Evolutionary conservation across 2,113 vertebrate species (phyloP), one percentile per base, ranked within the genome.

Genomic region (Isichthys henryi): DNA sequence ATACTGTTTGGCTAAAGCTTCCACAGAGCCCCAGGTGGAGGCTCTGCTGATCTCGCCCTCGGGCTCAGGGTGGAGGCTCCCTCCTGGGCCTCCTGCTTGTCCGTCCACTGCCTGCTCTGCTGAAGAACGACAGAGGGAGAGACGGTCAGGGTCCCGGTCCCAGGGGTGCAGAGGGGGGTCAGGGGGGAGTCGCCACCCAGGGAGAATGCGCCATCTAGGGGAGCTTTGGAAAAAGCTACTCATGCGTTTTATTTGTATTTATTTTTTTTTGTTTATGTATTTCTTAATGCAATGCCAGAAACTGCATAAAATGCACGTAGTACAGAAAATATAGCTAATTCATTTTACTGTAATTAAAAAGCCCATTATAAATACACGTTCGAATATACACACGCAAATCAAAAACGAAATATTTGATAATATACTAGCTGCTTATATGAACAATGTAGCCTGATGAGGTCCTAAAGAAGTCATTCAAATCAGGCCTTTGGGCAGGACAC

Each of bases 1-100:
- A 95, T 95, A 95, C 93, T 95, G 95, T 94, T 95, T 95, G 90
- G 95, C 94, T 95, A 96, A 94, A 80, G 94, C 94, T 93, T 96
- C 95, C 94, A 95, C 92, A 35, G 95, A 95, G 94, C 95, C 95
- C 95, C 95, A 96, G 93, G 94, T 92, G 7, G 94, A 94, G 94
- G 94, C 95, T 92, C 95, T 94, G 93, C 93, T 91, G 91, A 95
- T 91, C 93, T 95, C 94, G 91, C 93, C 95, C 92, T 94, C 94
- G 88, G 94, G 93, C 93, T 94, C 93, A 91, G 94, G 93, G 91
- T 94, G 95, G 93, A 95, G 91, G 92, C 88, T 62, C 43, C 85
- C 91, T 89, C 92, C 88, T 89, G 92, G 94, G 93, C 95, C 95
- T 93, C 93, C 94, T 48, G 92, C 93, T 92, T 93, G 94, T 93